Evolutionary conservation across 2,888 invertebrate species (phyloP), one percentile per base, ranked within the genome.

Genomic region (Patella depressa): DNA sequence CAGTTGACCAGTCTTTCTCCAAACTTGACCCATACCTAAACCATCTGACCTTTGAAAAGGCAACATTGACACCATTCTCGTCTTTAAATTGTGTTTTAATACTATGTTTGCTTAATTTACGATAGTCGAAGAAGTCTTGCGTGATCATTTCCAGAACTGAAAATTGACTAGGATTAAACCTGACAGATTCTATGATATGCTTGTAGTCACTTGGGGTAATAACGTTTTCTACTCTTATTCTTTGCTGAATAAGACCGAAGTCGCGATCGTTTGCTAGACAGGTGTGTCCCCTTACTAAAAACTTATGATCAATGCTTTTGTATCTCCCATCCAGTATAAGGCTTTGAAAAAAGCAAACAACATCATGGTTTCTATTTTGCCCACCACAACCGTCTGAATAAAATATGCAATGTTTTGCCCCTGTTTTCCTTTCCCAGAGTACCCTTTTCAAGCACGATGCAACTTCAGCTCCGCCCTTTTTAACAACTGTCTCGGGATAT

Each of bases 401-500:
- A 17, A 59, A 15, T 19, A 59, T 11, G 17, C 12, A 17, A 1
- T 19, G 17, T 19, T 15, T 17, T 19, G 15, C 19, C 11, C 59
- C 59, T 9, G 59, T 59, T 19, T 59, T 59, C 19, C 59, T 17
- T 17, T 19, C 19, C 17, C 19, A 9, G n/a, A n/a, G 19, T 17
- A 3, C 11, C 3, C 2, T 59, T 59, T 19, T 59, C 59, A 15
- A 59, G n/a, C 59, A 59, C 5, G 59, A 59, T 59, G 65, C 59
- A 5, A 65, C 70, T 19, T 75, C 74, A n/a, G 74, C 59, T 29
- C 34, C 59, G n/a, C 74, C 74, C 45, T 53, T 34, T 59, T 69
- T 75, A 65, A 34, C 74, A n/a, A 65, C 65, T 65, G 74, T 75
- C 53, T 75, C 74, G 2, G 59, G 69, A 24, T 65, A 75, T 29